phyloP scores from a whole-genome alignment of 92 coral and sea anemone species.

The Pocillopora grandis region DNA sequence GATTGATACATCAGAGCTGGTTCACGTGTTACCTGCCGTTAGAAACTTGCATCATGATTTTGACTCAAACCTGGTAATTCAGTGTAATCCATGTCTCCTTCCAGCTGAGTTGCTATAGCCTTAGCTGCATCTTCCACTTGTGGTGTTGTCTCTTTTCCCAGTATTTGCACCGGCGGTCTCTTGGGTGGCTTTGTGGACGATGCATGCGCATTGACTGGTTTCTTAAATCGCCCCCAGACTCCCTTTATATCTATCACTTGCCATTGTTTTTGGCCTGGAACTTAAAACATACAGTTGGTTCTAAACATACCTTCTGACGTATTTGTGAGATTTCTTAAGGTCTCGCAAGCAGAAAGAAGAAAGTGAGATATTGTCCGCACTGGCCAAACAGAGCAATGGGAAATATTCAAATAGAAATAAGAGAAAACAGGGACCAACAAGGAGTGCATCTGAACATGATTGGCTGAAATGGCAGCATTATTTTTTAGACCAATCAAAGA shows the following conservation, averaged over 20 bases:
- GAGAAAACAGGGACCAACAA: too few species aligned
- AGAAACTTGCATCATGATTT: neutral
- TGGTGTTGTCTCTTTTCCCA: constrained; percentile 43
- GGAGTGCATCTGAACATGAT: neutral
- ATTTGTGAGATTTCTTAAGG: too few species aligned
- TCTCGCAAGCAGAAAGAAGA: too few species aligned
- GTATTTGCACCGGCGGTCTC: constrained; percentile 21
- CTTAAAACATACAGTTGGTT: constrained; percentile 8
- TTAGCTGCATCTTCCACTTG: constrained; percentile 33
- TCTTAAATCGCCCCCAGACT: constrained; percentile 20
- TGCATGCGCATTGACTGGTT: constrained; percentile 14
- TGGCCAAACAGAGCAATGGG: too few species aligned
- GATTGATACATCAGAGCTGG: too few species aligned
- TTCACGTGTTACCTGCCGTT: too few species aligned
- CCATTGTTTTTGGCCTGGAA: constrained; percentile 65
- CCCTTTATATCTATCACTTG: constrained; percentile 23
- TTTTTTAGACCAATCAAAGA: too few species aligned
- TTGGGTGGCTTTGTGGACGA: neutral
- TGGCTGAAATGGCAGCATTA: neutral
- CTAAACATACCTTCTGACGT: neutral
- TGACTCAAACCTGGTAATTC: constrained; percentile 1
- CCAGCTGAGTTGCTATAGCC: constrained; percentile 42
- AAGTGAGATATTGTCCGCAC: too few species aligned
- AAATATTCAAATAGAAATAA: too few species aligned
- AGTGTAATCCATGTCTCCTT: neutral